Conservation (phyloP, 1,140 invertebrate genomes). For the Neodiprion pinetum region DNA sequence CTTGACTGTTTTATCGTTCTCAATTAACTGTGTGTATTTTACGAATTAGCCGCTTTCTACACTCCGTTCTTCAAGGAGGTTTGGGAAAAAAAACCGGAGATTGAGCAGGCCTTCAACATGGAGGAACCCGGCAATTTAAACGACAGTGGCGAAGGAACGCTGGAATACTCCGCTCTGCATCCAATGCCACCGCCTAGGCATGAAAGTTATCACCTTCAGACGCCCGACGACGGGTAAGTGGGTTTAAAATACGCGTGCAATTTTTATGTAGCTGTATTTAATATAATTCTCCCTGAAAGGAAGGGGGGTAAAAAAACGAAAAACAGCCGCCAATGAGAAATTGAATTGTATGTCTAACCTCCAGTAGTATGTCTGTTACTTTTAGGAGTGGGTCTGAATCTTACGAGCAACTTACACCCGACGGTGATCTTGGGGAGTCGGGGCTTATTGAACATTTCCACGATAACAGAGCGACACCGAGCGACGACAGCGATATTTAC, state of each 20-base stretch:
- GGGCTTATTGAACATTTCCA: constrained; percentile 60
- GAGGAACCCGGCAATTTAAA: constrained; percentile 75
- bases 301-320: neutral
- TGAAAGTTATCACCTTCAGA: constrained; percentile 73
- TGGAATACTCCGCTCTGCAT: constrained; percentile 70
- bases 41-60: constrained; percentile 83
- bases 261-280: neutral
- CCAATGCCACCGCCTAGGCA: constrained; percentile 73
- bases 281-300: neutral
- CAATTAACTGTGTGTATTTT: constrained; percentile 40
- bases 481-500: constrained; percentile 77
- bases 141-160: constrained; percentile 74
- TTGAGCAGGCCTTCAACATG: constrained; percentile 91
- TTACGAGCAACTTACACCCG: constrained; percentile 78
- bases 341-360: constrained; percentile 53
- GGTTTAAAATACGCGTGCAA: constrained; percentile 31
- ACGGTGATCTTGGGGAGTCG: constrained; percentile 62
- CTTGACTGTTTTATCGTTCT: constrained; percentile 20
- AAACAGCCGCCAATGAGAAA: neutral
- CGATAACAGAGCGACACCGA: constrained; percentile 61
- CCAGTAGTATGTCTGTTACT: constrained; percentile 64
- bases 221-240: constrained; percentile 69
- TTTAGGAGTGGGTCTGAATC: constrained; percentile 80
- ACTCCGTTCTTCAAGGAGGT: constrained; percentile 96
- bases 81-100: constrained; percentile 94